Evolutionary conservation across 2,797 vertebrate genomes (phyloP).

Genomic region (Propithecus deckenii): DNA sequence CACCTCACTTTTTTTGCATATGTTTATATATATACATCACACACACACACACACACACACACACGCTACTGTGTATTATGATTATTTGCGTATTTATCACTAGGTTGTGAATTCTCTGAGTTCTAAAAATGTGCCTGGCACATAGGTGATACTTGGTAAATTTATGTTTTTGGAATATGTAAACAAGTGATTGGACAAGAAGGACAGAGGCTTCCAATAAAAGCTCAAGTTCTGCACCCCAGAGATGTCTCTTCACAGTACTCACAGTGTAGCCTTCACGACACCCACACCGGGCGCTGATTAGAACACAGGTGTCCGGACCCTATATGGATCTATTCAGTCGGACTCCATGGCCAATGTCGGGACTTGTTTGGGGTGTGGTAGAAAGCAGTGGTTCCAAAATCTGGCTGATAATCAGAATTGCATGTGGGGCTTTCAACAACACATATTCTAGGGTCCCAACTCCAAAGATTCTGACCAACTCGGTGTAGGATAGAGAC

Average conservation of each 20-base stretch:
- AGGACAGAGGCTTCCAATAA: background rate
- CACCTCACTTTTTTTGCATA: background rate
- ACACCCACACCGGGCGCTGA: background rate
- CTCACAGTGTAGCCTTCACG: background rate
- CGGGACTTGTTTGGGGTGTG: background rate
- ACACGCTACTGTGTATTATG: background rate
- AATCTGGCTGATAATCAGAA: slow-evolving; percentile 23
- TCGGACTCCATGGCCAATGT: background rate
- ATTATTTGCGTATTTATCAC: background rate
- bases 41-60: no score
- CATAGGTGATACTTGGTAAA: background rate
- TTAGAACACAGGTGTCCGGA: background rate
- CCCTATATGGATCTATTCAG: background rate
- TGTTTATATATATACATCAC: background rate
- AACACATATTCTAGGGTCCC: background rate
- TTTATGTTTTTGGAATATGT: background rate
- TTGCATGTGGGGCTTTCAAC: background rate
- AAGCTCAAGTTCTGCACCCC: background rate
- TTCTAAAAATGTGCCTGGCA: background rate
- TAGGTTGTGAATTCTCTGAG: background rate
- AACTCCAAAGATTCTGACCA: background rate
- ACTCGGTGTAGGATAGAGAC: background rate
- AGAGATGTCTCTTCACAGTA: background rate
- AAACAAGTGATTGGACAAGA: background rate
- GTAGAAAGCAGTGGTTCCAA: background rate